A percentile compares a stretch with the other conserved stretches of the same genome.
Evolutionary conservation across 2,113 vertebrate genomes (phyloP).

Genomic region (Zosterops borbonicus): DNA sequence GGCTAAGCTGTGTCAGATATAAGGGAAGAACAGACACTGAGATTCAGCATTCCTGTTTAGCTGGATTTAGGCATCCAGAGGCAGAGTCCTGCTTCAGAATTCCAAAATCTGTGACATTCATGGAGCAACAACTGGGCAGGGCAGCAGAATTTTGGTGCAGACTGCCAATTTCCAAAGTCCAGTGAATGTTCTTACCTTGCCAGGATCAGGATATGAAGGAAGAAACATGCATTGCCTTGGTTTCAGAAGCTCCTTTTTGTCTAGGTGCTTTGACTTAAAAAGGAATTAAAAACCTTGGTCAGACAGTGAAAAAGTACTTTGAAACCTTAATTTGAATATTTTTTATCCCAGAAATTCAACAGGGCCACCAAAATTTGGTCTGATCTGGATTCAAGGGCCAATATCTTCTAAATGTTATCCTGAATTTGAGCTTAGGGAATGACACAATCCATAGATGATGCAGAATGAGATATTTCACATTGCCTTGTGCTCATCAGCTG

Average conservation of each 20-base stretch:
- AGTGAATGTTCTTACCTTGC: background rate
- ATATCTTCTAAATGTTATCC: background rate
- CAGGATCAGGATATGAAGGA: background rate
- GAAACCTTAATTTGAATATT: background rate
- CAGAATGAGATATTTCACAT: background rate
- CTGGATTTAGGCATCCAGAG: background rate
- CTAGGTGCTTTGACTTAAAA: background rate
- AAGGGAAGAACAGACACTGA: background rate
- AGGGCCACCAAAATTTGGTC: accelerated
- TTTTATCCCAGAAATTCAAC: background rate
- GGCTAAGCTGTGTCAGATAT: background rate
- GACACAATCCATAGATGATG: background rate
- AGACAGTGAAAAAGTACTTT: background rate
- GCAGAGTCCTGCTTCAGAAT: background rate
- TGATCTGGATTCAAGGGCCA: background rate
- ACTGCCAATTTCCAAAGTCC: background rate
- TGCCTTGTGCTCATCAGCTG: background rate
- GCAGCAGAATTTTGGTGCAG: background rate
- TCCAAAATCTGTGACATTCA: background rate
- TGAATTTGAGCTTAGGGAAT: background rate
- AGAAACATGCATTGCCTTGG: background rate
- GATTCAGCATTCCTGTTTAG: background rate
- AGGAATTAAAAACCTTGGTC: background rate
- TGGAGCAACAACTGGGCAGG: background rate
- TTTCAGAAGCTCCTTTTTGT: background rate